Conservation (phyloP, 37 sponge, comb jelly and placozoan species). For the Ephydatia muelleri region DNA sequence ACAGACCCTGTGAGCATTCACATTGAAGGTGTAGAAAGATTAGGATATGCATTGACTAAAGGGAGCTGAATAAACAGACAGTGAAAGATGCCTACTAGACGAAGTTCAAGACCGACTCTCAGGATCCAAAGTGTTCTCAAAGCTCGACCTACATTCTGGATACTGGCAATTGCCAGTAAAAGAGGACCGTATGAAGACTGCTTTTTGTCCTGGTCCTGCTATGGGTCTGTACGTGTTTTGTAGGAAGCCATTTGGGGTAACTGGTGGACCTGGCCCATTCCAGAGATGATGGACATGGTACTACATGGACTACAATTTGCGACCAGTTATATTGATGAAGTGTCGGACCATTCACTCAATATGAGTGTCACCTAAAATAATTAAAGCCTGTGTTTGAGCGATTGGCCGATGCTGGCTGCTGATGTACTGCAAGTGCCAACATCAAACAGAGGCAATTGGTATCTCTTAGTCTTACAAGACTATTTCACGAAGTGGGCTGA, state of each 20-base stretch:
- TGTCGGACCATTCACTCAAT: slow-evolving; percentile 27
- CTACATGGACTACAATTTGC: slow-evolving; percentile 47
- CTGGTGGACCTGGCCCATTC: slow-evolving; percentile 58
- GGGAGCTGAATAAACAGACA: slow-evolving; percentile 7
- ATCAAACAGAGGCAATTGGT: slow-evolving; percentile 39
- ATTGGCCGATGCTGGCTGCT: slow-evolving; percentile 36
- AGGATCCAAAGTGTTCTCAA: slow-evolving; percentile 49
- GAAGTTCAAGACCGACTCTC: slow-evolving; percentile 20
- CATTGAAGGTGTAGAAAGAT: not conserved
- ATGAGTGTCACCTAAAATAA: slow-evolving; percentile 21
- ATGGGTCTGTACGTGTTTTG: slow-evolving; percentile 61
- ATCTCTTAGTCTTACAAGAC: slow-evolving; percentile 60
- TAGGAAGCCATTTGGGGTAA: slow-evolving; percentile 50
- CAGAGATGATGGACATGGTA: slow-evolving; percentile 61
- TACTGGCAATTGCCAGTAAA: slow-evolving; percentile 57
- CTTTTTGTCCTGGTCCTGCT: slow-evolving; percentile 64
- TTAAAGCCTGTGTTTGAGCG: slow-evolving; percentile 57
- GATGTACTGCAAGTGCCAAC: slow-evolving; percentile 58
- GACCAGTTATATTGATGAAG: slow-evolving; percentile 52
- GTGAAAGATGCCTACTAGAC: not conserved
- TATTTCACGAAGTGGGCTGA: slow-evolving; percentile 71
- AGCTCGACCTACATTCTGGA: slow-evolving; percentile 45
- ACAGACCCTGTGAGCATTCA: not conserved
- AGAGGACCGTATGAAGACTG: slow-evolving; percentile 37
- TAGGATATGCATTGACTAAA: not conserved